A percentile compares a stretch with the other conserved stretches of the same genome.
Conservation (phyloP, 2,113 vertebrate species). For the Mesembrinibis cayennensis region DNA sequence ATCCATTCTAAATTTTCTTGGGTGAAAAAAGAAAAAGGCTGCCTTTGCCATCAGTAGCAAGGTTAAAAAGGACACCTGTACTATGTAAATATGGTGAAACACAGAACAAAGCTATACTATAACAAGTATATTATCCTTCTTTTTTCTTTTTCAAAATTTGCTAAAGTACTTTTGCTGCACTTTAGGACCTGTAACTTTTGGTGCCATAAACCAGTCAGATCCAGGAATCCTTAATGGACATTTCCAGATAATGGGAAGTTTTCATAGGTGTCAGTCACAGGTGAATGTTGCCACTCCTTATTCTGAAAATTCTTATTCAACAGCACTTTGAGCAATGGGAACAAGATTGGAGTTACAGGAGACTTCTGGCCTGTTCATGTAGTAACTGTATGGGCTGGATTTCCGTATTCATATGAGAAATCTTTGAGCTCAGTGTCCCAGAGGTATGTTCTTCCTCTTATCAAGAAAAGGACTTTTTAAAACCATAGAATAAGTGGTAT, state of each 20-base stretch:
- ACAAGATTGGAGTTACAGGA: neutral
- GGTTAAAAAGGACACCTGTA: neutral
- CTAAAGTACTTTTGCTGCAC: neutral
- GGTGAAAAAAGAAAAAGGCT: neutral
- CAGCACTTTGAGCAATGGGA: neutral
- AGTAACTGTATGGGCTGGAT: neutral
- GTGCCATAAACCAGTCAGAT: neutral
- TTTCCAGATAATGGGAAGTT: neutral
- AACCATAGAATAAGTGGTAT: neutral
- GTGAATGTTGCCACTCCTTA: neutral
- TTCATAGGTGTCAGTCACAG: neutral
- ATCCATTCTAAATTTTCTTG: conserved; percentile 16
- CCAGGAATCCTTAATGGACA: neutral
- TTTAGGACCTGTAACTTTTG: neutral
- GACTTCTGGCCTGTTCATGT: neutral
- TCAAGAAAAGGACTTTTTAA: neutral
- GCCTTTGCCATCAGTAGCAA: neutral
- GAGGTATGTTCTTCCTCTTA: neutral
- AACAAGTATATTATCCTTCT: neutral
- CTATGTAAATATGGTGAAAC: neutral
- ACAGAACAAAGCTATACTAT: neutral
- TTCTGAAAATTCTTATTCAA: neutral
- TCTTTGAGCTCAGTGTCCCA: neutral
- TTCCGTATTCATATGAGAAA: neutral
- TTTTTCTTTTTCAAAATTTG: neutral